Percentiles rank a stretch among this genome's conserved stretches.
Conservation (phyloP, 1,140 invertebrate genomes). For the Zaprionus kolodkinae region DNA sequence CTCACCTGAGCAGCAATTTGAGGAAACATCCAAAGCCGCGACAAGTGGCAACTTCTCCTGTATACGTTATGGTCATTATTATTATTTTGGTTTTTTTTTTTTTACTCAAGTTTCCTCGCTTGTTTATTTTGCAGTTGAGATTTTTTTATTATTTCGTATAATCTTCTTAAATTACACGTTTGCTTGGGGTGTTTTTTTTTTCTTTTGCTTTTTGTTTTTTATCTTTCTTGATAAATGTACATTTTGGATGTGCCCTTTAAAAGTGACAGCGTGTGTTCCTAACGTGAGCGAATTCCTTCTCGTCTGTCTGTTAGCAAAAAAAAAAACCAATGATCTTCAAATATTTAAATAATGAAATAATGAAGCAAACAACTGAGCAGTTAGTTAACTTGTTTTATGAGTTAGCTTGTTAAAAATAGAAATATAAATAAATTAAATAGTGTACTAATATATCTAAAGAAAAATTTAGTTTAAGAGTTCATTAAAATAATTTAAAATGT, state of each 20-base stretch:
- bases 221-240: constrained; percentile 47
- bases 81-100: constrained; percentile 45
- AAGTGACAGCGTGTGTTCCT: background rate
- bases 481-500: background rate
- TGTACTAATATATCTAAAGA: background rate
- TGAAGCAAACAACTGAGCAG: background rate
- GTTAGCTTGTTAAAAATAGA: too few relatives aligned
- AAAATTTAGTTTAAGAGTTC: background rate
- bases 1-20: constrained; percentile 92
- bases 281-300: background rate
- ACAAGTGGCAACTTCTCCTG: constrained; percentile 94
- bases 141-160: constrained; percentile 37
- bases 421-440: background rate
- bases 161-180: constrained; percentile 7
- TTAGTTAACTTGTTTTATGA: too few relatives aligned
- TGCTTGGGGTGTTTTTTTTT: background rate
- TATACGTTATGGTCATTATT: constrained; percentile 94
- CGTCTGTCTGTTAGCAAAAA: constrained; percentile 3
- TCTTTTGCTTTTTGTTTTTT: constrained; percentile 10
- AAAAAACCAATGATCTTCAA: background rate
- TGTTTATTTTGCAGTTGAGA: constrained; percentile 40
- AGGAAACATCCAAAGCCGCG: constrained; percentile 93
- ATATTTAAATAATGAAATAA: background rate
- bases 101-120: constrained; percentile 19
- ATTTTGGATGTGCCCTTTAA: constrained; percentile 40